Evolutionary conservation across 2,797 vertebrate species (phyloP).

Genomic region (Mycteria americana): DNA sequence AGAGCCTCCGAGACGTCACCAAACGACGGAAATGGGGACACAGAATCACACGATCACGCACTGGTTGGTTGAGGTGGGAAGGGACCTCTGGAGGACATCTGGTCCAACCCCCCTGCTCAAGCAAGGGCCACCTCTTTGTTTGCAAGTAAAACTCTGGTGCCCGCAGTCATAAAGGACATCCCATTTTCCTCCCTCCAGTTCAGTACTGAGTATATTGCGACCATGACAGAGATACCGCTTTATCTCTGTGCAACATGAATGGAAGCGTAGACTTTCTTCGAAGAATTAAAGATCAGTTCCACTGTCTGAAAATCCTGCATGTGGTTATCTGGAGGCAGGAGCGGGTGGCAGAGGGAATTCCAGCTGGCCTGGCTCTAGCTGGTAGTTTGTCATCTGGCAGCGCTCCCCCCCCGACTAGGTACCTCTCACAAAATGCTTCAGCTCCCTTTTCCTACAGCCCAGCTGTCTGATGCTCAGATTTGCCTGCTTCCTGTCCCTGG

Average conservation of each 20-base stretch:
- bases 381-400: not conserved
- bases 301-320: not conserved
- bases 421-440: not conserved
- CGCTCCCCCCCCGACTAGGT: not conserved
- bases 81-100: not conserved
- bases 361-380: not conserved
- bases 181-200: not conserved
- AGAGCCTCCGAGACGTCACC: not conserved
- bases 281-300: not conserved
- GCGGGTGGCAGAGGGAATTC: not conserved
- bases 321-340: not conserved
- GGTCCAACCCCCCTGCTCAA: not conserved
- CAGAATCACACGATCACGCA: not conserved
- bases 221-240: not conserved
- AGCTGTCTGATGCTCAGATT: not conserved
- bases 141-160: not conserved
- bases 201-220: not conserved
- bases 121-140: not conserved
- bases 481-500: not conserved
- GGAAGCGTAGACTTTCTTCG: not conserved
- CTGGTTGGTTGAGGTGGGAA: not conserved
- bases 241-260: not conserved
- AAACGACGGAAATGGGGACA: not conserved
- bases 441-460: not conserved
- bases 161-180: not conserved